These are phyloP conservation scores for Sitta europaea DNA, from an alignment of 2,113 vertebrate genomes.

Conservation along the genomic window DNA sequence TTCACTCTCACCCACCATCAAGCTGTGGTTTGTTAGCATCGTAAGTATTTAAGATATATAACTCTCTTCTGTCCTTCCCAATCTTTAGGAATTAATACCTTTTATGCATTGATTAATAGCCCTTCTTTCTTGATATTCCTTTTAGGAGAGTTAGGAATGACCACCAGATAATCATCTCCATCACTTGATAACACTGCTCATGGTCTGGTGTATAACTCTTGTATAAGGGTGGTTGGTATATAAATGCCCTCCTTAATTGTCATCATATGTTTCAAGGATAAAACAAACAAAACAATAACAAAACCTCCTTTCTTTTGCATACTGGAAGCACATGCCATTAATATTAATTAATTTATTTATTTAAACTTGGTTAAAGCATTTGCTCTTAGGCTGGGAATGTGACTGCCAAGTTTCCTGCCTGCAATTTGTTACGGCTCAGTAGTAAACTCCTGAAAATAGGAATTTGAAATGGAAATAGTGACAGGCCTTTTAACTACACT, in stretches of 20 bases:
- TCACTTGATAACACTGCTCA: background rate
- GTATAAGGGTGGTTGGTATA: background rate
- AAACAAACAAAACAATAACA: slow-evolving; percentile 50
- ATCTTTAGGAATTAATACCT: background rate
- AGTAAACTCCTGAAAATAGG: slow-evolving; percentile 71
- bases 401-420: slow-evolving; percentile 74
- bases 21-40: background rate
- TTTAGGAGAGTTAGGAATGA: background rate
- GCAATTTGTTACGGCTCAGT: slow-evolving; percentile 71
- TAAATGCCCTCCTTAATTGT: slow-evolving; percentile 13
- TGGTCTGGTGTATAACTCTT: background rate
- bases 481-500: slow-evolving; percentile 65
- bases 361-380: slow-evolving; percentile 65
- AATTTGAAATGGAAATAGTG: slow-evolving; percentile 73
- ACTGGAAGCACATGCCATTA: slow-evolving; percentile 61
- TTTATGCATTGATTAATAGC: background rate
- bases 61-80: background rate
- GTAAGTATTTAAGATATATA: background rate
- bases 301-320: slow-evolving; percentile 35
- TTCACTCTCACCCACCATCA: background rate
- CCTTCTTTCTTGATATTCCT: background rate
- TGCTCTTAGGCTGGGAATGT: slow-evolving; percentile 52
- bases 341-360: slow-evolving; percentile 72
- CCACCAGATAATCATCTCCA: background rate
- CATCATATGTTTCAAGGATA: slow-evolving; percentile 33